Evolutionary conservation across 2,888 invertebrate genomes (phyloP).

Genomic region (Dicycla oo): DNA sequence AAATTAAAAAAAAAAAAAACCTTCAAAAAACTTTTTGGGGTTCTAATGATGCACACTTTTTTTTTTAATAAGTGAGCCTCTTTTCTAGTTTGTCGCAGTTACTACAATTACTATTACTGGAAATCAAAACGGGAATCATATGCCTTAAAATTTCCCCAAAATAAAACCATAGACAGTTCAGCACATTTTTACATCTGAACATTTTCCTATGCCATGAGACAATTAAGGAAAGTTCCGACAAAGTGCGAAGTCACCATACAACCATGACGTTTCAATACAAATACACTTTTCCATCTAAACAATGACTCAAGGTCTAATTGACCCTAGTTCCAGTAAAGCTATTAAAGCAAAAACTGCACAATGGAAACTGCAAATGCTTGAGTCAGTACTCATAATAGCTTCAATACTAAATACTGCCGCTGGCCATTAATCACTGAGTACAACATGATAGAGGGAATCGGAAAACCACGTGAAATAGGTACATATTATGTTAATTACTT

Average conservation of each 20-base stretch:
- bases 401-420: conserved; percentile 27
- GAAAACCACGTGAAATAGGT: conserved; percentile 53
- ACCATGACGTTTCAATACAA: conserved; percentile 11
- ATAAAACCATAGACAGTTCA: not conserved
- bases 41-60: too few relatives aligned
- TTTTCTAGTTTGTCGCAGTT: too few relatives aligned
- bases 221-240: not conserved
- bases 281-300: conserved; percentile 31
- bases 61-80: too few relatives aligned
- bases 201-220: not conserved
- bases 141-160: too few relatives aligned
- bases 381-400: conserved; percentile 37
- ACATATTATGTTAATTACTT: conserved; percentile 9
- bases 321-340: conserved; percentile 42
- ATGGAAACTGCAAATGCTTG: conserved; percentile 48
- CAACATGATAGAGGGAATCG: conserved; percentile 47
- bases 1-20: too few relatives aligned
- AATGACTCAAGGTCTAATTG: conserved; percentile 48
- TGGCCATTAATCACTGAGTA: conserved; percentile 52
- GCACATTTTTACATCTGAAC: not conserved
- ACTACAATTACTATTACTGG: too few relatives aligned
- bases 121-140: too few relatives aligned
- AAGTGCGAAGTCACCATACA: conserved; percentile 1
- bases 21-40: too few relatives aligned
- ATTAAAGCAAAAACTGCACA: conserved; percentile 49